phyloP scores from a whole-genome alignment of 2,888 invertebrate species.

The Orthosia incerta region DNA sequence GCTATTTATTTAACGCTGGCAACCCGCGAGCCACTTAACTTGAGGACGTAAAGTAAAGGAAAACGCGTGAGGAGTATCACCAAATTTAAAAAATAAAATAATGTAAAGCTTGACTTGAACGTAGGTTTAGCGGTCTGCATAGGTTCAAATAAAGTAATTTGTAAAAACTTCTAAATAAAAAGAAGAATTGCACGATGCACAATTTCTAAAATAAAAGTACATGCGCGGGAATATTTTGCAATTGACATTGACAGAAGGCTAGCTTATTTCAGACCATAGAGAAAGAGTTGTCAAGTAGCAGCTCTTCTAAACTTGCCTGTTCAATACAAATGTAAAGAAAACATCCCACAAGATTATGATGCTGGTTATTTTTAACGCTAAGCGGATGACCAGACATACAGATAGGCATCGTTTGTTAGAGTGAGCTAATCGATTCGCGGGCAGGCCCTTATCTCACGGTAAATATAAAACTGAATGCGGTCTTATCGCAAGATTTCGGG shows the following conservation, averaged over 20 bases:
- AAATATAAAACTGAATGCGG: constrained; percentile 82
- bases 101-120: too few species aligned
- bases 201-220: not conserved
- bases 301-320: not conserved
- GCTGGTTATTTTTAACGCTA: constrained; percentile 52
- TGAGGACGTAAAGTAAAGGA: constrained; percentile 18
- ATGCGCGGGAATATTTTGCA: not conserved
- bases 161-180: not conserved
- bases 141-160: not conserved
- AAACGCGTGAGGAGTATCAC: constrained; percentile 12
- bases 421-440: constrained; percentile 81
- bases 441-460: constrained; percentile 75
- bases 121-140: not conserved
- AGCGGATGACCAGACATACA: constrained; percentile 69
- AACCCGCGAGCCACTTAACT: constrained; percentile 44
- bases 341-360: constrained; percentile 38
- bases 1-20: constrained; percentile 64
- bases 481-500: constrained; percentile 77
- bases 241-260: not conserved
- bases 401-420: constrained; percentile 70
- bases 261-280: not conserved
- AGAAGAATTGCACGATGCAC: not conserved
- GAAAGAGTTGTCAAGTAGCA: not conserved
- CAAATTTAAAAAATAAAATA: constrained; percentile 3
- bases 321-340: constrained; percentile 27